Evolutionary conservation across 2,797 vertebrate species (phyloP).

Genomic region (Oceanodroma leucorhoa): DNA sequence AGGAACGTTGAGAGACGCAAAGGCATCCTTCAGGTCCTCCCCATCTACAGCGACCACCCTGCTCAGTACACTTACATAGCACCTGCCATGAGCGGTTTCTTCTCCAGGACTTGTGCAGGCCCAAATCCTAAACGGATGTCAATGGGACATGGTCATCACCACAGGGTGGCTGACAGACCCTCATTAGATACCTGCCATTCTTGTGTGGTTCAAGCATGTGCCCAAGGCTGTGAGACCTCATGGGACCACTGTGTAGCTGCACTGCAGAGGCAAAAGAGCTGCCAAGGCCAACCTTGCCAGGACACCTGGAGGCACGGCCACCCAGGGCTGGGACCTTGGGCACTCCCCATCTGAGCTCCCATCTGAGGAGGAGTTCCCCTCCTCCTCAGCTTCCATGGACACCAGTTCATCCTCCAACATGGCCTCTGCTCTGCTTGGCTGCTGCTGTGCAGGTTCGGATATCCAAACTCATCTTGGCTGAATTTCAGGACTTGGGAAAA

Average conservation of each 20-base stretch:
- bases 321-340: background rate
- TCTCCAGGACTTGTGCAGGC: background rate
- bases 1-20: rapidly evolving
- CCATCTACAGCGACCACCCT: background rate
- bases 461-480: background rate
- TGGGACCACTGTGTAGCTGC: background rate
- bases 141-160: background rate
- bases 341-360: background rate
- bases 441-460: background rate
- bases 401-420: background rate
- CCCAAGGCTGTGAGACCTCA: too few species aligned
- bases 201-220: rapidly evolving
- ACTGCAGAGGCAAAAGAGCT: background rate
- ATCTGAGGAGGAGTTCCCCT: background rate
- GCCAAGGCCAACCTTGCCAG: background rate
- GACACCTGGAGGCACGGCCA: rapidly evolving
- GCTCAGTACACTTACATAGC: background rate
- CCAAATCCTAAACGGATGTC: background rate
- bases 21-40: background rate
- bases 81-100: background rate
- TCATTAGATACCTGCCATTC: background rate
- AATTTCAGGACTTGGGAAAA: background rate
- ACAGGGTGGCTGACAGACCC: background rate
- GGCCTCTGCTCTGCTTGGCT: background rate
- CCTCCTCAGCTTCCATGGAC: background rate